phyloP scores from a whole-genome alignment of 2,113 vertebrate species.

The Apteryx owenii region DNA sequence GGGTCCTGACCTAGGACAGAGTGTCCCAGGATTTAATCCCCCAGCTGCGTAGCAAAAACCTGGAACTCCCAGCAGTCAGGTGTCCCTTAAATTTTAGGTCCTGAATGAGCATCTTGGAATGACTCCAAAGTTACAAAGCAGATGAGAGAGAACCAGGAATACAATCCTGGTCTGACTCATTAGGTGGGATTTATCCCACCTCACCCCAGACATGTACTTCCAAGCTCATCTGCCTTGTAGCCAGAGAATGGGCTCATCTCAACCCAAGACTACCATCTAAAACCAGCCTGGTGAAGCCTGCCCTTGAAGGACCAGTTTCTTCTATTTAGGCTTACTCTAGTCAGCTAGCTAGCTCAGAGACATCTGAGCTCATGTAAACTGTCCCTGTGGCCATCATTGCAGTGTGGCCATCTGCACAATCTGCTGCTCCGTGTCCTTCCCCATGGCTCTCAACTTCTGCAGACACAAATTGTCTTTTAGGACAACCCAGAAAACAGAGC shows the following conservation, averaged over 20 bases:
- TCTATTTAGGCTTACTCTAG: not conserved
- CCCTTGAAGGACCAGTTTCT: not conserved
- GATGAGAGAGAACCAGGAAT: not conserved
- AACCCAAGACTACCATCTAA: not conserved
- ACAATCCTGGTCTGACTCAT: not conserved
- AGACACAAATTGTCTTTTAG: not conserved
- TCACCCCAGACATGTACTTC: not conserved
- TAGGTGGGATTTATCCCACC: not conserved
- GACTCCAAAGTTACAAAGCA: not conserved
- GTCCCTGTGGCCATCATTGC: not conserved
- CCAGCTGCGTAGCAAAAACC: not conserved
- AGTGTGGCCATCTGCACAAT: not conserved
- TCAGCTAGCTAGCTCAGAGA: not conserved
- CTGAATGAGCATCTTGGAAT: not conserved
- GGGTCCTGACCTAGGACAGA: not conserved
- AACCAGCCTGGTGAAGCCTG: not conserved
- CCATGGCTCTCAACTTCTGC: not conserved
- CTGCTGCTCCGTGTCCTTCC: not conserved
- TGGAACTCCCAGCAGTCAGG: not conserved
- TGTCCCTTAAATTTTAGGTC: not conserved
- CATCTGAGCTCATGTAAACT: not conserved
- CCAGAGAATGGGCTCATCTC: not conserved
- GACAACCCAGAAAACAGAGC: not conserved
- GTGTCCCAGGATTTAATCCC: not conserved
- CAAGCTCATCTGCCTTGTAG: not conserved